A percentile compares a stretch with the other conserved stretches of the same genome.
Evolutionary conservation across 2,113 vertebrate genomes (phyloP).

Genomic region (Vicugna pacos): DNA sequence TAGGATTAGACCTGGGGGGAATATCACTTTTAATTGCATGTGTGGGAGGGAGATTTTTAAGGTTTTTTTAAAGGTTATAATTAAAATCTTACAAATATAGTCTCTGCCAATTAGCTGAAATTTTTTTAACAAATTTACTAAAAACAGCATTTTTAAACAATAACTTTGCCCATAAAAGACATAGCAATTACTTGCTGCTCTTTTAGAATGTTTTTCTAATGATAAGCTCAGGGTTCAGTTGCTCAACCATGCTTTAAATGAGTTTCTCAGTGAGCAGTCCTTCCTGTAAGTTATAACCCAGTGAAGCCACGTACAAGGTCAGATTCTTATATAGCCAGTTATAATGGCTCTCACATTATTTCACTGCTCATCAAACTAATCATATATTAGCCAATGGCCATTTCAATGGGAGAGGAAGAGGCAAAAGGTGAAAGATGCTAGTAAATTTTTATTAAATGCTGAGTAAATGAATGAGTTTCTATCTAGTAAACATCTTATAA

Average conservation of each 20-base stretch:
- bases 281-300: background rate
- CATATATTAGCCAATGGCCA: background rate
- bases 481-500: background rate
- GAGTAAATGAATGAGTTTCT: background rate
- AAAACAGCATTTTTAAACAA: slow-evolving; percentile 36
- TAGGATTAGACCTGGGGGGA: background rate
- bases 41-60: background rate
- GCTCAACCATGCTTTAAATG: background rate
- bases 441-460: background rate
- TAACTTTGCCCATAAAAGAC: slow-evolving; percentile 2
- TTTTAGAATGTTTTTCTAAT: slow-evolving; percentile 50
- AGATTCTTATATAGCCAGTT: background rate
- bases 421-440: background rate
- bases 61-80: background rate
- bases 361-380: background rate
- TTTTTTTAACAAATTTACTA: slow-evolving; percentile 49
- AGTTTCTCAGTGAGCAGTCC: slow-evolving; percentile 31
- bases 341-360: background rate
- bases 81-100: slow-evolving; percentile 8
- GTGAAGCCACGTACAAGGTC: background rate
- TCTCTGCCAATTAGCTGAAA: slow-evolving; percentile 34
- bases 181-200: background rate
- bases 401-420: background rate
- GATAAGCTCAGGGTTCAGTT: background rate
- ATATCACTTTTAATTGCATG: background rate